These are phyloP conservation scores for Zaprionus bogoriensis DNA, from an alignment of 2,888 invertebrate species.

Conservation along the genomic window DNA sequence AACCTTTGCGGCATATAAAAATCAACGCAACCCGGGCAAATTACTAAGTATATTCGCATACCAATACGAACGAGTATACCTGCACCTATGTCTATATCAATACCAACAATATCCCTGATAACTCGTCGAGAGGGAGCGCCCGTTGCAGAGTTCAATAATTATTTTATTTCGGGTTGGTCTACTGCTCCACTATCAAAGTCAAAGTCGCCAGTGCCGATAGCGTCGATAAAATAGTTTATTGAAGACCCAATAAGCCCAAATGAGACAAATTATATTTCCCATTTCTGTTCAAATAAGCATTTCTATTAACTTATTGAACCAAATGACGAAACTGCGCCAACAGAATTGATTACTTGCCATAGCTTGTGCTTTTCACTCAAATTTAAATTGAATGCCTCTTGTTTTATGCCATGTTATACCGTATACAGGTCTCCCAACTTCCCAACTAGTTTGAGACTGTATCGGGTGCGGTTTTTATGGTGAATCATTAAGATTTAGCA, in stretches of 20 bases:
- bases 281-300: slow-evolving; percentile 37
- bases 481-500: slow-evolving; percentile 23
- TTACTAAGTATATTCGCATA: slow-evolving; percentile 13
- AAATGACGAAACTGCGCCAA: neutral
- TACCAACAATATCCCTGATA: slow-evolving; percentile 45
- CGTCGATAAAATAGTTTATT: slow-evolving; percentile 65
- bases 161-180: slow-evolving; percentile 9
- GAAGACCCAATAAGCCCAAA: slow-evolving; percentile 51
- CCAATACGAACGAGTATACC: no score
- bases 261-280: slow-evolving; percentile 62
- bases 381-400: slow-evolving; percentile 23
- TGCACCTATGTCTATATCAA: slow-evolving; percentile 8
- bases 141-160: slow-evolving; percentile 30
- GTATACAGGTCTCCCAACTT: neutral
- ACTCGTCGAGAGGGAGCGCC: slow-evolving; percentile 37
- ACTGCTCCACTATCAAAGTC: slow-evolving; percentile 35
- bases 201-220: slow-evolving; percentile 48
- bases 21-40: slow-evolving; percentile 31
- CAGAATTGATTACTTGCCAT: slow-evolving; percentile 20
- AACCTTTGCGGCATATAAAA: slow-evolving; percentile 9
- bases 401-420: neutral
- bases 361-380: slow-evolving; percentile 12
- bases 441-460: neutral
- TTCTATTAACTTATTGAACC: slow-evolving; percentile 24
- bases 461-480: neutral